Evolutionary conservation across 2,888 invertebrate species (phyloP).

Genomic region (Erebia palarica): DNA sequence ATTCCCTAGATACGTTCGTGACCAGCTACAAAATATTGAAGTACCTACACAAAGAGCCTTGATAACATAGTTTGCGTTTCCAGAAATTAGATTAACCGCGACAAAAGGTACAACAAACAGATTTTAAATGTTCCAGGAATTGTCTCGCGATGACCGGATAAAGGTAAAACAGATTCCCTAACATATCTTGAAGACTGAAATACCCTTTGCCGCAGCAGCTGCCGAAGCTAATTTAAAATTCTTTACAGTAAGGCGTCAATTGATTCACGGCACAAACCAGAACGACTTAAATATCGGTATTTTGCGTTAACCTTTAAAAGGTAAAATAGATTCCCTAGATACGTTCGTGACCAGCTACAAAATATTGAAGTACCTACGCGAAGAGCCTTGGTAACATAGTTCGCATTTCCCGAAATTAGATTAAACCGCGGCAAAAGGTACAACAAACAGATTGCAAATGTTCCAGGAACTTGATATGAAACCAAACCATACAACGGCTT

Average conservation of each 20-base stretch:
- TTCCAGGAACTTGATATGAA: neutral
- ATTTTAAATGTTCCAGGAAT: no score
- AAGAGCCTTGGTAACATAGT: neutral
- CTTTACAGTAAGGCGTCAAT: neutral
- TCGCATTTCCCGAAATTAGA: neutral
- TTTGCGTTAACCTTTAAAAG: neutral
- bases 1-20: no score
- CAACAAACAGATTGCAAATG: neutral
- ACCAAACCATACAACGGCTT: neutral
- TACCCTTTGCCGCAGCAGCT: no score
- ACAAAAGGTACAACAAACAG: no score
- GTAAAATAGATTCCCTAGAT: neutral
- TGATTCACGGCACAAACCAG: neutral
- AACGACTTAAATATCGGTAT: neutral
- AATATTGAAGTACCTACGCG: neutral
- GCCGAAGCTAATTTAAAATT: neutral
- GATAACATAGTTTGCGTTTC: no score
- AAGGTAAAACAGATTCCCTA: neutral
- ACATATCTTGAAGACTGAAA: no score
- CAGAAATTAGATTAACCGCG: no score
- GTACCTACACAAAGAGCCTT: no score
- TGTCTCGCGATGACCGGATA: neutral
- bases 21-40: no score
- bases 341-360: neutral
- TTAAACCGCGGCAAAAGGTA: constrained; percentile 1